Percentiles rank a stretch among this genome's conserved stretches.
Evolutionary conservation across 2,888 invertebrate genomes (phyloP).

Genomic region (Ectobius pallidus): DNA sequence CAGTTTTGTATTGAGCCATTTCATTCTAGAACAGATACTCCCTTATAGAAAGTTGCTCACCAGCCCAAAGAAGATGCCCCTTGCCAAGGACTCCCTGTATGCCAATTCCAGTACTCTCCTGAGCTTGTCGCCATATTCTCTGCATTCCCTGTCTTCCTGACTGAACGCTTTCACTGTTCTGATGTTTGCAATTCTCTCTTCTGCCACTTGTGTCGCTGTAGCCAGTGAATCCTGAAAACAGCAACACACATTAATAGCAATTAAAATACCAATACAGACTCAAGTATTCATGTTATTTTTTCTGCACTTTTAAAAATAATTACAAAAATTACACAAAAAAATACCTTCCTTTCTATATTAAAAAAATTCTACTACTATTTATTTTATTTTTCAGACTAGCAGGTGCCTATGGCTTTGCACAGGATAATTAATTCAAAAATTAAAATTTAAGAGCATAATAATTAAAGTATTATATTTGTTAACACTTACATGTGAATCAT

Average conservation of each 20-base stretch:
- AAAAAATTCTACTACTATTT: no score
- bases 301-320: not conserved
- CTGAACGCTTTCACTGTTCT: slow-evolving; percentile 93
- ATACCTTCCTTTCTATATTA: not conserved
- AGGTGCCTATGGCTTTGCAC: no score
- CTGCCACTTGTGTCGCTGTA: slow-evolving; percentile 73
- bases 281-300: not conserved
- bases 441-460: no score
- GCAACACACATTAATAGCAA: not conserved
- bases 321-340: not conserved
- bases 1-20: no score
- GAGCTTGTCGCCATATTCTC: slow-evolving; percentile 70
- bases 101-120: slow-evolving; percentile 75
- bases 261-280: not conserved
- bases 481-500: no score
- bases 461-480: no score
- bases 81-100: slow-evolving; percentile 85
- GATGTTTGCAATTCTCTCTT: slow-evolving; percentile 90
- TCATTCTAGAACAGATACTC: no score
- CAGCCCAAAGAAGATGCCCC: slow-evolving; percentile 90
- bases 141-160: slow-evolving; percentile 79
- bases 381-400: no score
- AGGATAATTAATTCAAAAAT: no score
- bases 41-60: slow-evolving; percentile 61
- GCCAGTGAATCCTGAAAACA: slow-evolving; percentile 61